These are phyloP conservation scores for Heliocidaris erythrogramma DNA, from an alignment of 35 echinoderm and acorn worm genomes.

Conservation along the genomic window DNA sequence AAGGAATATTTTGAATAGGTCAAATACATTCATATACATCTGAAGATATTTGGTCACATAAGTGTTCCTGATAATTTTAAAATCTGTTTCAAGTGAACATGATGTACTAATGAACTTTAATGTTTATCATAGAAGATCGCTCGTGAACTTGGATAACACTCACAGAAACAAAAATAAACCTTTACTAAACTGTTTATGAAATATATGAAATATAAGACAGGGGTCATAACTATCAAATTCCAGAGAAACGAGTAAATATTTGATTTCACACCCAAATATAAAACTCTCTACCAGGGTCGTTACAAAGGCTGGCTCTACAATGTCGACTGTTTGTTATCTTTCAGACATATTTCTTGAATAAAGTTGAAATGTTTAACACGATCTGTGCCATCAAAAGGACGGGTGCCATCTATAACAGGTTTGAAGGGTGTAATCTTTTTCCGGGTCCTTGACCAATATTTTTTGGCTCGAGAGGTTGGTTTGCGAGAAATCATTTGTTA, in stretches of 20 bases:
- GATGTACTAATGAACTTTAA: no score
- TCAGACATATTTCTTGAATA: not conserved
- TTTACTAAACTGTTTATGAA: not conserved
- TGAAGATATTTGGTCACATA: no score
- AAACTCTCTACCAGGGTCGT: not conserved
- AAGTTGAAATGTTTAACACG: not conserved
- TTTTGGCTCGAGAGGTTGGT: not conserved
- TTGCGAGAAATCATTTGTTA: not conserved
- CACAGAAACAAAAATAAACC: not conserved
- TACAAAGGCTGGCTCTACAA: not conserved
- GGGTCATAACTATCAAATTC: not conserved
- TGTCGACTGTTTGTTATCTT: not conserved
- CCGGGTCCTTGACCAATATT: not conserved
- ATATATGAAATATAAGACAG: not conserved
- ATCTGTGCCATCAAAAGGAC: not conserved
- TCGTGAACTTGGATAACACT: no score
- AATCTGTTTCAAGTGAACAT: no score
- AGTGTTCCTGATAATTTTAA: no score
- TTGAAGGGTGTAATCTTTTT: not conserved
- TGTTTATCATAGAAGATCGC: no score
- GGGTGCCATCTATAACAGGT: not conserved
- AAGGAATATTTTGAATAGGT: no score
- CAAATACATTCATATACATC: no score
- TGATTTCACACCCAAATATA: not conserved
- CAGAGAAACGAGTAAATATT: constrained; percentile 4